phyloP scores from a whole-genome alignment of 1,140 invertebrate species.

The Caenorhabditis brenneri region DNA sequence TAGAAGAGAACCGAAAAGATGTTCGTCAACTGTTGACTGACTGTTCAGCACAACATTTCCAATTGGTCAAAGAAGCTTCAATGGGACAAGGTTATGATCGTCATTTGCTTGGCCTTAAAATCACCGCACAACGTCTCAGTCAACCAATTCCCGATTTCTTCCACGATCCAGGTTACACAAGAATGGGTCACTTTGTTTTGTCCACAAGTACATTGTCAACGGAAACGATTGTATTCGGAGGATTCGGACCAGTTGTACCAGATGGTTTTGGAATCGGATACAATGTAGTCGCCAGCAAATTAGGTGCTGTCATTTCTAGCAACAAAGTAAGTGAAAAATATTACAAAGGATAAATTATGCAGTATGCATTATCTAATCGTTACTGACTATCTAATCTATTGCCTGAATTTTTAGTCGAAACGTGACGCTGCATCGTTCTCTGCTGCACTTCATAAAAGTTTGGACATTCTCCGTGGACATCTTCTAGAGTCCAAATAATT shows the following conservation, averaged over 20 bases:
- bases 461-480: constrained; percentile 49
- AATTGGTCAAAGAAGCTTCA: constrained; percentile 88
- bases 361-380: too few relatives aligned
- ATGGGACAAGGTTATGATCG: constrained; percentile 97
- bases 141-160: constrained; percentile 56
- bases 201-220: constrained; percentile 51
- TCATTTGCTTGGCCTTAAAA: constrained; percentile 86
- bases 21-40: constrained; percentile 80
- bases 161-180: constrained; percentile 80
- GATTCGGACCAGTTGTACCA: constrained; percentile 87
- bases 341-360: too few relatives aligned
- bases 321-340: constrained; percentile 60
- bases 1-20: constrained; percentile 70
- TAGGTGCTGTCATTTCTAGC: constrained; percentile 69
- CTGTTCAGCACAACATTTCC: constrained; percentile 82
- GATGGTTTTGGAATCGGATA: constrained; percentile 85
- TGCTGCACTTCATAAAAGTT: constrained; percentile 52
- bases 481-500: not conserved
- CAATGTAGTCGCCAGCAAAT: constrained; percentile 64
- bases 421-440: constrained; percentile 52
- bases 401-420: constrained; percentile 45
- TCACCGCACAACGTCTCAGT: constrained; percentile 76
- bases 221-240: constrained; percentile 69
- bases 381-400: not conserved
- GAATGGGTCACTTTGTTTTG: constrained; percentile 87